Percentiles rank a stretch among this genome's conserved stretches.
Evolutionary conservation across 2,797 vertebrate genomes (phyloP).

Genomic region (Toxotes lorentzi): DNA sequence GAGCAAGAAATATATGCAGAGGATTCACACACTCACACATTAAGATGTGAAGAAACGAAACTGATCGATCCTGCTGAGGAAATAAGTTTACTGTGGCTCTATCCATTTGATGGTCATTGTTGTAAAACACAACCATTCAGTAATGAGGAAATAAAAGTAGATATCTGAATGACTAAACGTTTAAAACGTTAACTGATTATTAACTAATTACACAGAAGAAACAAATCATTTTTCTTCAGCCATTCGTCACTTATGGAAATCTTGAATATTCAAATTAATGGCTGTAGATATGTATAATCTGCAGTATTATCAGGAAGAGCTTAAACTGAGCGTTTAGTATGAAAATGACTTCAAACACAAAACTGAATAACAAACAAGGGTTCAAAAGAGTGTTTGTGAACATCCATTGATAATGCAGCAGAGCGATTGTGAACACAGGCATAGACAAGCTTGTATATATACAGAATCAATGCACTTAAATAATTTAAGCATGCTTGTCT

Average conservation of each 20-base stretch:
- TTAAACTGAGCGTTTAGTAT: not conserved
- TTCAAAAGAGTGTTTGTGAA: constrained; percentile 49
- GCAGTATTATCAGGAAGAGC: not conserved
- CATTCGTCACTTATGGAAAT: not conserved
- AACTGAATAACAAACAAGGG: constrained; percentile 55
- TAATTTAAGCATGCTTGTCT: constrained; percentile 83
- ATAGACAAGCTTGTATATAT: constrained; percentile 80
- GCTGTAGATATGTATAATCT: too few species aligned
- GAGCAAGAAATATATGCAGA: not conserved
- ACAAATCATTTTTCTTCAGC: not conserved
- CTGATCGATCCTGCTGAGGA: not conserved
- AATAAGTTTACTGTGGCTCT: not conserved
- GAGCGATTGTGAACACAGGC: constrained; percentile 65
- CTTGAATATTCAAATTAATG: not conserved
- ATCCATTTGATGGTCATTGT: not conserved
- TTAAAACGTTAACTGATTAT: not conserved
- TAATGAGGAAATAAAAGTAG: not conserved
- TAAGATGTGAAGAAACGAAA: not conserved
- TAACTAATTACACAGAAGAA: not conserved
- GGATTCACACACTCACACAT: too few species aligned
- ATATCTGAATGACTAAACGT: not conserved
- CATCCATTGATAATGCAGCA: constrained; percentile 70
- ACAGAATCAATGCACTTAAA: constrained; percentile 85
- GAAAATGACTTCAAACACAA: constrained; percentile 54
- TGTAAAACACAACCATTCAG: not conserved